A percentile compares a stretch with the other conserved stretches of the same genome.
These are phyloP conservation scores for Drosophila barbarae DNA, from an alignment of 2,888 invertebrate genomes.

Conservation along the genomic window DNA sequence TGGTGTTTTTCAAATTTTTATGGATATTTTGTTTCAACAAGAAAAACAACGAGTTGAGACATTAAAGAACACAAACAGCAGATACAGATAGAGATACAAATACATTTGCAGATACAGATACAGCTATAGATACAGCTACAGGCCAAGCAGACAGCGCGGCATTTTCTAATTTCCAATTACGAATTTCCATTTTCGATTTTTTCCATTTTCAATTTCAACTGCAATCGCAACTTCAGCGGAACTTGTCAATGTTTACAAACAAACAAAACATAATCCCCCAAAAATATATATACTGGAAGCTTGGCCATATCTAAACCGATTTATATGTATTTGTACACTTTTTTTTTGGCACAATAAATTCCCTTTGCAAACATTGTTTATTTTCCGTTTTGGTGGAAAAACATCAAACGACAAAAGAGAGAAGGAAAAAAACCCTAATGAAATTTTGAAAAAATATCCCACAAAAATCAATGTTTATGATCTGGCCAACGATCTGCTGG, in stretches of 20 bases:
- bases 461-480: conserved; percentile 62
- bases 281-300: conserved; percentile 30
- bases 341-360: conserved; percentile 48
- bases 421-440: conserved; percentile 18
- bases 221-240: conserved; percentile 55
- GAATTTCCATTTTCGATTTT: conserved; percentile 54
- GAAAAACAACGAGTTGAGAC: conserved; percentile 39
- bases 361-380: conserved; percentile 59
- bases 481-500: conserved; percentile 53
- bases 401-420: conserved; percentile 71
- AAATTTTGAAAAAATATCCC: conserved; percentile 35
- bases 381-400: conserved; percentile 57
- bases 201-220: conserved; percentile 29
- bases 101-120: background rate
- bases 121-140: conserved; percentile 10
- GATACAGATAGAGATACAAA: background rate
- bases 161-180: conserved; percentile 60
- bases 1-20: conserved; percentile 67
- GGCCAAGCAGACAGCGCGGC: conserved; percentile 63
- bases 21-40: conserved; percentile 70
- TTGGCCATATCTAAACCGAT: conserved; percentile 21
- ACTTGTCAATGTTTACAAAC: conserved; percentile 74
- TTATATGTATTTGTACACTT: conserved; percentile 33
- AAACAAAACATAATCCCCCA: conserved; percentile 51
- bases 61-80: conserved; percentile 50